Percentiles rank a stretch among this genome's conserved stretches.
Conservation (phyloP, 30 jellyfish, hydroid and myxozoan species). For the Hydractinia symbiolongicarpus region DNA sequence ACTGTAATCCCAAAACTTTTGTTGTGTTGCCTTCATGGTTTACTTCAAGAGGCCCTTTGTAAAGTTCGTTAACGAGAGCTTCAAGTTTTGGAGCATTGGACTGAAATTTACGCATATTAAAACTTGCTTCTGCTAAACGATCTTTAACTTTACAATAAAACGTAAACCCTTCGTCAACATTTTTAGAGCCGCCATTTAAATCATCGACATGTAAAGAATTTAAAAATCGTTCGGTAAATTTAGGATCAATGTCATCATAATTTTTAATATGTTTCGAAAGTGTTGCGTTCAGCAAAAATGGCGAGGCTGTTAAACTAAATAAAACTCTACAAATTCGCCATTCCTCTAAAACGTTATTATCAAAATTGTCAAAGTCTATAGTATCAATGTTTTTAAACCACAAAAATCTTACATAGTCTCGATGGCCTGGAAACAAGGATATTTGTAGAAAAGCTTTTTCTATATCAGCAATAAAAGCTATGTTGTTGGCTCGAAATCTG, state of each 20-base stretch:
- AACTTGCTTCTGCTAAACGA: too few species aligned
- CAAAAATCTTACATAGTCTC: background rate
- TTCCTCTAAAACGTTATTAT: background rate
- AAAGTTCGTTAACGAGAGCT: background rate
- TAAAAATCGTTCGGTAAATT: background rate
- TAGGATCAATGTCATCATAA: background rate
- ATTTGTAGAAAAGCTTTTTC: constrained; percentile 9
- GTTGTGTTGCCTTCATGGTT: background rate
- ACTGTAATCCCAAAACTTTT: background rate
- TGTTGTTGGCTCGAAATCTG: background rate
- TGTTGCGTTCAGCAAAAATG: constrained; percentile 13
- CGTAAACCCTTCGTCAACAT: too few species aligned
- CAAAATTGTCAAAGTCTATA: background rate
- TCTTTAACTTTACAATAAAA: too few species aligned
- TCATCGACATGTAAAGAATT: background rate
- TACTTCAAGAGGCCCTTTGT: background rate
- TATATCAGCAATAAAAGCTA: constrained; percentile 12
- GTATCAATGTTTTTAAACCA: background rate
- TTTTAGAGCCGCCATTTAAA: too few species aligned
- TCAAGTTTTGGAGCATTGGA: constrained; percentile 4
- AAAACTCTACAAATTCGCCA: constrained; percentile 7
- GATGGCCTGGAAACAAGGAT: background rate
- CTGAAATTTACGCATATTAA: background rate
- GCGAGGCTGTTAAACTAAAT: constrained; percentile 21
- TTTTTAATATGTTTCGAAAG: background rate